A percentile compares a stretch with the other conserved stretches of the same genome.
Evolutionary conservation across 2,888 invertebrate species (phyloP).

Genomic region (Nephrotoma flavescens): DNA sequence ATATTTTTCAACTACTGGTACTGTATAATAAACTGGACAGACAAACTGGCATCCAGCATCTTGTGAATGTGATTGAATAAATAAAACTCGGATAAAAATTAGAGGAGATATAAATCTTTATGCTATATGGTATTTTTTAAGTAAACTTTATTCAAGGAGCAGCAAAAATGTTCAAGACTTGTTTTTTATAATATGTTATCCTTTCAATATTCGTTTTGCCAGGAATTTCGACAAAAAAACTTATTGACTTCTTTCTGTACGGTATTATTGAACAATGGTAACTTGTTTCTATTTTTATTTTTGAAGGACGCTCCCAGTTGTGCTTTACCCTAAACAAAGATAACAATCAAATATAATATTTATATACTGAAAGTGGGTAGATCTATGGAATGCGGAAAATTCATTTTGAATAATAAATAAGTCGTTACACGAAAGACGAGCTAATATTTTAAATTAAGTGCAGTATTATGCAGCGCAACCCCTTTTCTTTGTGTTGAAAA

Average conservation of each 20-base stretch:
- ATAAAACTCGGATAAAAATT: not conserved
- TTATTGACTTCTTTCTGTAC: not conserved
- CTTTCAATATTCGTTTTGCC: not conserved
- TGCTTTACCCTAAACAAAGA: not conserved
- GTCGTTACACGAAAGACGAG: not conserved
- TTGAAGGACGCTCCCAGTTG: not conserved
- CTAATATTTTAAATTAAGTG: not conserved
- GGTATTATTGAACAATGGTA: not conserved
- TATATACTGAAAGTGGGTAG: not conserved
- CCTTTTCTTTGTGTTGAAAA: not conserved
- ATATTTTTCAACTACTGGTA: not conserved
- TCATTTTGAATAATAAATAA: not conserved
- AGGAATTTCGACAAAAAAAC: not conserved
- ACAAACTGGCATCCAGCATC: not conserved
- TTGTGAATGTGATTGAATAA: not conserved
- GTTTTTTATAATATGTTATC: not conserved
- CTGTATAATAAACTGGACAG: not conserved
- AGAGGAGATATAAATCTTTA: not conserved
- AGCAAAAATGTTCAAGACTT: not conserved
- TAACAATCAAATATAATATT: not conserved
- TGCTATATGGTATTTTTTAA: not conserved
- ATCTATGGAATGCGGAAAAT: not conserved
- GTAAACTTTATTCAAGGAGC: not conserved
- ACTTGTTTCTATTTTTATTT: not conserved
- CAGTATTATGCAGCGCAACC: not conserved